Base-by-base conservation (phyloP, 1,140 invertebrate species). In the Drosophila grimshawi region DNA sequence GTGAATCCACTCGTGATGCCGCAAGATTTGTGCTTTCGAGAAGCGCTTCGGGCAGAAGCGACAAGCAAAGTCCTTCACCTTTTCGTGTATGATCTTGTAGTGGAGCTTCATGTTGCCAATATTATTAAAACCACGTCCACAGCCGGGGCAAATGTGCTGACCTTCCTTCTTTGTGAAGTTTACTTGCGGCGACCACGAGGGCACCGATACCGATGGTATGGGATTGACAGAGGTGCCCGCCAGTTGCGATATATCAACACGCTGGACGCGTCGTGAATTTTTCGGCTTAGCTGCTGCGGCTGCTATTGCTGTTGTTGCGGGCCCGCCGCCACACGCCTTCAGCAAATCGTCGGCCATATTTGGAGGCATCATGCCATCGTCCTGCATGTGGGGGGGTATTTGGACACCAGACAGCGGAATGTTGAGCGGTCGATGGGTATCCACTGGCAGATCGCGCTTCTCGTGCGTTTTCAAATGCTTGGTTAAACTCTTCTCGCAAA, bases 1-100 rank as follows among this genome's bases (percentile, higher is more conserved):
- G 45, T 92, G 91, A 0, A 90, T 92, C 91, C 90, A 92, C 57
- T 92, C 90, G 51, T 92, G 91, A 63, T 92, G 91, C 6, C 91
- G 90, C 39, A 92, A 60, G 3, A 92, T 92, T 56, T 92, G 91
- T 1, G 91, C 91, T 59, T 92, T 92, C 4, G 91, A 91, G 71
- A 92, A 92, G 5, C 86, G 75, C 49, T 90, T 88, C 41, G 89
- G 80, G 65, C 91, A 92, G 69, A 91, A 92, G 1, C 90, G 71
- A 32, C 91, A 92, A 19, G 89, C 86, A 10, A 92, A 92, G 51
- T 92, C 90, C 64, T 92, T 92, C 4, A 92, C 86, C 64, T 91
- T 92, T 55, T 91, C 82, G 55, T 92, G 91, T n/a, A 92, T 92
- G 32, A 92, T 91, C 39, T 91, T 88, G 30, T 92, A 89, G 62